Conservation (phyloP, 2,113 vertebrate species). For the Athene cunicularia region DNA sequence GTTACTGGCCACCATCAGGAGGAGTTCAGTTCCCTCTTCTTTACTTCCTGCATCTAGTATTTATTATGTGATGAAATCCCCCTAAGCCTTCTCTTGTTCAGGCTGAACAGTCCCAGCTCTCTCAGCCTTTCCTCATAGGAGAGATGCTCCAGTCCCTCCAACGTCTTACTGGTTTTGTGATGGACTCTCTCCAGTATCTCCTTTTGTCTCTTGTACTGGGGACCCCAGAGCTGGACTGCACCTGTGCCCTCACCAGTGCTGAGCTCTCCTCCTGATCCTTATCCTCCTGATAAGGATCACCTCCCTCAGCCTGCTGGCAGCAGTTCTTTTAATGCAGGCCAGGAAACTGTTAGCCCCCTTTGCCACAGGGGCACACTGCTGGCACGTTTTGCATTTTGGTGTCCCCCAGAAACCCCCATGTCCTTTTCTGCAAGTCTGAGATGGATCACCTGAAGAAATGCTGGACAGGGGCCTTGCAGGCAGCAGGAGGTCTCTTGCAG, state of each 20-base stretch:
- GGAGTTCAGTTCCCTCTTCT: background rate
- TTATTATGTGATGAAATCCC: background rate
- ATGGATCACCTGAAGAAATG: background rate
- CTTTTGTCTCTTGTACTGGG: no score
- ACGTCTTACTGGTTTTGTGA: no score
- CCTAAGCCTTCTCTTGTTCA: background rate
- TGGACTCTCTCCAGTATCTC: no score
- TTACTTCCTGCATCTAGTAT: background rate
- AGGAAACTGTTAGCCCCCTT: background rate
- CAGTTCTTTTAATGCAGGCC: background rate
- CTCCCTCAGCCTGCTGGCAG: background rate
- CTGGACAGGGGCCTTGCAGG: background rate
- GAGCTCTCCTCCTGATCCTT: no score
- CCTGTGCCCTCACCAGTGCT: no score
- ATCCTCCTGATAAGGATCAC: background rate
- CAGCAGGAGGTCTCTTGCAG: background rate
- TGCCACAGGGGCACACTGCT: background rate
- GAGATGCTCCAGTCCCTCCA: background rate
- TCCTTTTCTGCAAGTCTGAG: background rate
- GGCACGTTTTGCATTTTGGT: background rate
- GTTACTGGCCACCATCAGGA: background rate
- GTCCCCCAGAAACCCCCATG: background rate
- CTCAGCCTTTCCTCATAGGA: background rate
- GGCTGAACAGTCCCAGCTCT: background rate
- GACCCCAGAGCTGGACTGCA: no score